Percentiles rank a stretch among this genome's conserved stretches.
Evolutionary conservation across 2,888 invertebrate genomes (phyloP).

Genomic region (Amblyteles armatorius): DNA sequence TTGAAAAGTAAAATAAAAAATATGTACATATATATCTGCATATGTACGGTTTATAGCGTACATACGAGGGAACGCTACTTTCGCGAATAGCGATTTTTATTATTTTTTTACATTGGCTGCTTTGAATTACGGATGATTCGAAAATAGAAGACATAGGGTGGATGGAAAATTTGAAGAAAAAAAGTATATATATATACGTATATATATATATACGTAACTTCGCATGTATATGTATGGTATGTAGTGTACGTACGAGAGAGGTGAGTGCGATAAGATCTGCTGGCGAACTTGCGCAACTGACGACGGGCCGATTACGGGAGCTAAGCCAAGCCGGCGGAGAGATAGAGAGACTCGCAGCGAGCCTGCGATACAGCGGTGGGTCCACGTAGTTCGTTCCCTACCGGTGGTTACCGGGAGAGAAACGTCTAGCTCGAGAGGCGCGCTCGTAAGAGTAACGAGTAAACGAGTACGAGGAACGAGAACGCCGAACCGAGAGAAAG

Average conservation of each 20-base stretch:
- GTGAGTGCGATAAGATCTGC: constrained; percentile 64
- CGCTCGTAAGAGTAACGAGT: not conserved
- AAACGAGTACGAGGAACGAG: not conserved
- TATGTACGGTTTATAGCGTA: not conserved
- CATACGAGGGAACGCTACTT: constrained; percentile 25
- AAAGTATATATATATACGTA: not conserved
- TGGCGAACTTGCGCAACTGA: constrained; percentile 63
- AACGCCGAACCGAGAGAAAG: constrained; percentile 10
- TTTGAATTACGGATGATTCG: too few species aligned
- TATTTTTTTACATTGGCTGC: too few species aligned
- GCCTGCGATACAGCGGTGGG: constrained; percentile 14
- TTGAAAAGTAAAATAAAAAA: too few species aligned
- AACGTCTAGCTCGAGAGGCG: constrained; percentile 1
- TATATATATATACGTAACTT: not conserved
- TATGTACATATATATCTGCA: not conserved
- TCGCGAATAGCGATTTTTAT: too few species aligned
- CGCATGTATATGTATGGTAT: constrained; percentile 10
- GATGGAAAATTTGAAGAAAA: too few species aligned
- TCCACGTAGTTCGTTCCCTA: constrained; percentile 8
- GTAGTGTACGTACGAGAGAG: constrained; percentile 47
- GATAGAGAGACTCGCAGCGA: constrained; percentile 14
- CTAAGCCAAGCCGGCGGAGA: constrained; percentile 33
- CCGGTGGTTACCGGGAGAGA: constrained; percentile 1
- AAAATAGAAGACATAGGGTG: not conserved
- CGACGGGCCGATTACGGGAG: constrained; percentile 71